Evolutionary conservation across 2,888 invertebrate species (phyloP).

Genomic region (Petrolisthes manimaculis): DNA sequence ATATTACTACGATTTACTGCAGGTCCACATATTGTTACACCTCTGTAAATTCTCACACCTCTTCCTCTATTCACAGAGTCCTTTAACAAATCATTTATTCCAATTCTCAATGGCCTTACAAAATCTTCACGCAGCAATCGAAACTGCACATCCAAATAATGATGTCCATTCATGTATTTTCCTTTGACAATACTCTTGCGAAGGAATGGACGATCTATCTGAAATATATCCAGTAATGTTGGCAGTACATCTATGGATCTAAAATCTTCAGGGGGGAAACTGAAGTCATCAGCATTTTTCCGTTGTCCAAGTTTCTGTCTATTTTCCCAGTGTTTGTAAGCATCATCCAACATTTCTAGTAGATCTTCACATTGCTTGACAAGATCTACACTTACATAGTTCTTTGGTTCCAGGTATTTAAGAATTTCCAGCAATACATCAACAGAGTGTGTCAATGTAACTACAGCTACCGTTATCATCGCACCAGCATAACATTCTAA

Average conservation of each 20-base stretch:
- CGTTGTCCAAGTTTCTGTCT: background rate
- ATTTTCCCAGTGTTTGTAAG: background rate
- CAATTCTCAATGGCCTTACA: conserved; percentile 79
- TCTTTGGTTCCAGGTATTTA: background rate
- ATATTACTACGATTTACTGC: conserved; percentile 68
- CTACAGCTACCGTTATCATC: conserved; percentile 22
- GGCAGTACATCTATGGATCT: conserved; percentile 69
- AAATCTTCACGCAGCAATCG: conserved; percentile 70
- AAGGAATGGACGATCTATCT: conserved; percentile 71
- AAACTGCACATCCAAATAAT: conserved; percentile 73
- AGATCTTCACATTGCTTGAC: conserved; percentile 20
- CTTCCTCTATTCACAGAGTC: background rate
- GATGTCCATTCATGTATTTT: conserved; percentile 76
- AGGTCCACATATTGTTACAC: conserved; percentile 72
- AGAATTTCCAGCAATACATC: conserved; percentile 16
- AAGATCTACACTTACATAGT: background rate
- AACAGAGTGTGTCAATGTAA: conserved; percentile 19
- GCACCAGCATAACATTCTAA: conserved; percentile 27
- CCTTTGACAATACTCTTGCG: conserved; percentile 76
- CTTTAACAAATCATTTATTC: conserved; percentile 73
- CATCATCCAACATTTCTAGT: conserved; percentile 31
- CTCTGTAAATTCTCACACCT: conserved; percentile 72
- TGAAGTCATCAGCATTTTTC: conserved; percentile 3
- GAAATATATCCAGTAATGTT: conserved; percentile 68
- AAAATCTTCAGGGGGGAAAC: conserved; percentile 71